Conservation (phyloP, 2,797 vertebrate genomes). For the Molothrus ater region DNA sequence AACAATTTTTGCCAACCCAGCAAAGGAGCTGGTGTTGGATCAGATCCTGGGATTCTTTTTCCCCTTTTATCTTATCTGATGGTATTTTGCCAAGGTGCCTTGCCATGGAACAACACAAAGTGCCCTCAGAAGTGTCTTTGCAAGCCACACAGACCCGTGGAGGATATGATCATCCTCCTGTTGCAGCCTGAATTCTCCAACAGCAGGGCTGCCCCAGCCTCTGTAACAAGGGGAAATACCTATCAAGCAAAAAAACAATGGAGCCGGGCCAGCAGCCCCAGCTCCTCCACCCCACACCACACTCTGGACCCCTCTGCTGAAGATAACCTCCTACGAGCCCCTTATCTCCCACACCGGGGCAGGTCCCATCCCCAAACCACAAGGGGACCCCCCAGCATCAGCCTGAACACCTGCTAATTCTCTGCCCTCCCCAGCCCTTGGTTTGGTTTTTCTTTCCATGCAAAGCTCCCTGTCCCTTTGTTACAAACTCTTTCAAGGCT, state of each 20-base stretch:
- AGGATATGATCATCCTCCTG: fast-evolving
- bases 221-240: neutral
- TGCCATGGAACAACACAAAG: fast-evolving
- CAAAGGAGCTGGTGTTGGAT: neutral
- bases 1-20: conserved; percentile 16
- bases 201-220: neutral
- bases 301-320: neutral
- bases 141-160: neutral
- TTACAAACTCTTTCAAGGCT: neutral
- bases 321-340: neutral
- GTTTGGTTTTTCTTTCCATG: neutral
- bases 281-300: neutral
- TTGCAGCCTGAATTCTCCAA: neutral
- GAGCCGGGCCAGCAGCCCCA: neutral
- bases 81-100: neutral
- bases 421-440: neutral
- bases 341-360: neutral
- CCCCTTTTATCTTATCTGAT: neutral
- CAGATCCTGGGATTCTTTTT: neutral
- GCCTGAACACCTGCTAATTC: neutral
- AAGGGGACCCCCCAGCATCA: neutral
- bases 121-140: neutral
- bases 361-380: neutral
- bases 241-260: neutral
- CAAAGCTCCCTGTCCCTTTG: neutral